These are phyloP conservation scores for Gymnoscopelus microlampas DNA, from an alignment of 2,797 vertebrate species.

Conservation along the genomic window DNA sequence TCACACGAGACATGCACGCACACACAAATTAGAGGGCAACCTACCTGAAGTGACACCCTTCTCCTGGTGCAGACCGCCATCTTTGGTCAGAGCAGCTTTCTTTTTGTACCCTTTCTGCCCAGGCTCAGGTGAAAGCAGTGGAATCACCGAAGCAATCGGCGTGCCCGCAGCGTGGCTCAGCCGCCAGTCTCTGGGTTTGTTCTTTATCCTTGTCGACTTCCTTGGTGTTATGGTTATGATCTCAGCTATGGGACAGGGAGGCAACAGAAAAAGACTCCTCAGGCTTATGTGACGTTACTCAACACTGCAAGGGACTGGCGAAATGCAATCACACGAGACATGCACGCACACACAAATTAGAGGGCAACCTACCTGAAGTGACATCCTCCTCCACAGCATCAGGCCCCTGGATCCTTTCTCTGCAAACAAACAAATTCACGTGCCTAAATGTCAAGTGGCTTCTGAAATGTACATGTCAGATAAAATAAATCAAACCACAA, in stretches of 20 bases:
- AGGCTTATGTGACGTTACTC: not conserved
- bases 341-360: not conserved
- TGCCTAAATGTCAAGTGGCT: too few relatives aligned
- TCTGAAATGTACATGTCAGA: too few relatives aligned
- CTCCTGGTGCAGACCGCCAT: not conserved
- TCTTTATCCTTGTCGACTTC: too few relatives aligned
- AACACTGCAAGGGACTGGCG: not conserved
- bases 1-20: not conserved
- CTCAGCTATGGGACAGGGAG: constrained; percentile 24
- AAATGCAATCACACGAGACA: not conserved
- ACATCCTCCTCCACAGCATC: too few relatives aligned
- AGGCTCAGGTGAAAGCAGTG: too few relatives aligned
- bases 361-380: constrained; percentile 47
- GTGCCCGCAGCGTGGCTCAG: too few relatives aligned
- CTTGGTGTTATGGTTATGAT: too few relatives aligned
- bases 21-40: not conserved
- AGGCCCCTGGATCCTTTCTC: not conserved
- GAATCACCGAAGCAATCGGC: too few relatives aligned
- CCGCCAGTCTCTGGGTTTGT: too few relatives aligned
- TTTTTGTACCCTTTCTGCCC: too few relatives aligned
- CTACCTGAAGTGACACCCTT: constrained; percentile 40
- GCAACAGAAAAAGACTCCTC: not conserved
- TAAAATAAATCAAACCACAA: too few relatives aligned
- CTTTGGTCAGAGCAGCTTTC: too few relatives aligned
- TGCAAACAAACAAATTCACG: not conserved